A percentile compares a stretch with the other conserved stretches of the same genome.
Evolutionary conservation across 2,113 vertebrate genomes (phyloP).

Genomic region (Megaptera novaeangliae): DNA sequence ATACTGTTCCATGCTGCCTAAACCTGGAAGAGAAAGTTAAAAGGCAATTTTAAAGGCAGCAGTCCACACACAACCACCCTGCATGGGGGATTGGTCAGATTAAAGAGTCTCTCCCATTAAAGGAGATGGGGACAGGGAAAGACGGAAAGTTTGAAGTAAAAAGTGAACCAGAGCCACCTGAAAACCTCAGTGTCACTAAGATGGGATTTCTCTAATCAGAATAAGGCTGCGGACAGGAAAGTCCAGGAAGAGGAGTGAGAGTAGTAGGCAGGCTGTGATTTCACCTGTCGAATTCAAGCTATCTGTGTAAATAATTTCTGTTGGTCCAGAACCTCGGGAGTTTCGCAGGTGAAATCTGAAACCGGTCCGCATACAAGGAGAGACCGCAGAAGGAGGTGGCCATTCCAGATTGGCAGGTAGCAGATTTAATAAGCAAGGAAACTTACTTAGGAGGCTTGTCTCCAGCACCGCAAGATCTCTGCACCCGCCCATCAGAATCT

Average conservation of each 20-base stretch:
- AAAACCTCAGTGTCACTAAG: background rate
- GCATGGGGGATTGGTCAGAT: background rate
- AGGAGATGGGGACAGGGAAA: background rate
- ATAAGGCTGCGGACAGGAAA: rapidly evolving
- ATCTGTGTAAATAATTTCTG: background rate
- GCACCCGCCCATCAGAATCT: background rate
- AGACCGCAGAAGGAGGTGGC: background rate
- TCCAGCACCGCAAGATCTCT: rapidly evolving
- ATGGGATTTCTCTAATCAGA: background rate
- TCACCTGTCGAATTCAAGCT: background rate
- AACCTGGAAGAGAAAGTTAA: background rate
- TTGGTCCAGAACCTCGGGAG: background rate
- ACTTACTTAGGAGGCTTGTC: background rate
- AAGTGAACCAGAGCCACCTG: background rate
- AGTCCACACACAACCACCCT: too few relatives aligned
- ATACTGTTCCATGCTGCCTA: background rate
- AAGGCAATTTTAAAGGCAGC: background rate
- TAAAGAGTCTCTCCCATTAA: background rate
- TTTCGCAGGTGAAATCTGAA: background rate
- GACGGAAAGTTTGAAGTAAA: background rate
- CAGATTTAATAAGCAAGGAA: background rate
- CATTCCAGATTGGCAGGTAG: too few relatives aligned
- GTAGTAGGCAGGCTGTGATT: rapidly evolving
- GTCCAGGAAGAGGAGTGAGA: background rate
- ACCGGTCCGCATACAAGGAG: rapidly evolving